Evolutionary conservation across 1,140 invertebrate genomes (phyloP).

Genomic region (Trypoxylus dichotomus): DNA sequence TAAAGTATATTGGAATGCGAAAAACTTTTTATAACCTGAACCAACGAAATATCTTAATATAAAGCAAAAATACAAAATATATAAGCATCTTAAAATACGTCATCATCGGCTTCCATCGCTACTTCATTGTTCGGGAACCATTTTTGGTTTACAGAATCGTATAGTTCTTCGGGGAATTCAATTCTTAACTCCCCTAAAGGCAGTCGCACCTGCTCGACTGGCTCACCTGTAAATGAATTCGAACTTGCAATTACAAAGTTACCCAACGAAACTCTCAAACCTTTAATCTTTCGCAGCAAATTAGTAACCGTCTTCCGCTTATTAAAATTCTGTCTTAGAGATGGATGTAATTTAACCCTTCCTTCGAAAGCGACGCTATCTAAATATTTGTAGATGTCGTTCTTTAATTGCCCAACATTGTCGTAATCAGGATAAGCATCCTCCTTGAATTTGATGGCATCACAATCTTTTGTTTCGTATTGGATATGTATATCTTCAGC

Average conservation of each 20-base stretch:
- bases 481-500: too few relatives aligned
- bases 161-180: background rate
- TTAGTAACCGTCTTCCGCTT: background rate
- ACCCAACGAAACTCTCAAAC: background rate
- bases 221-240: background rate
- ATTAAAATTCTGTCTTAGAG: constrained; percentile 38
- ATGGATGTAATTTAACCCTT: constrained; percentile 38
- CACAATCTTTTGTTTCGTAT: background rate
- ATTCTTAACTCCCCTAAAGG: background rate
- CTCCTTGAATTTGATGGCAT: background rate
- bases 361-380: background rate
- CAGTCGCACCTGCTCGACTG: background rate
- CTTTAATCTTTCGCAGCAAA: background rate
- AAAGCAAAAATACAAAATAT: too few relatives aligned
- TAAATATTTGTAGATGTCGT: constrained; percentile 8
- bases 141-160: background rate
- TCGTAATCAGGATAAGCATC: background rate
- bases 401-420: background rate
- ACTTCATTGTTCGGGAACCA: background rate
- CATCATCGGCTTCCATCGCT: too few relatives aligned
- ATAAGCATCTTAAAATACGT: too few relatives aligned
- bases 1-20: too few relatives aligned
- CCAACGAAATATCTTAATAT: too few relatives aligned
- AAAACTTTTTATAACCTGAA: too few relatives aligned
- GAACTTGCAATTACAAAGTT: background rate